Evolutionary conservation across 1,140 invertebrate species (phyloP).

Genomic region (Muscidifurax raptorellus): DNA sequence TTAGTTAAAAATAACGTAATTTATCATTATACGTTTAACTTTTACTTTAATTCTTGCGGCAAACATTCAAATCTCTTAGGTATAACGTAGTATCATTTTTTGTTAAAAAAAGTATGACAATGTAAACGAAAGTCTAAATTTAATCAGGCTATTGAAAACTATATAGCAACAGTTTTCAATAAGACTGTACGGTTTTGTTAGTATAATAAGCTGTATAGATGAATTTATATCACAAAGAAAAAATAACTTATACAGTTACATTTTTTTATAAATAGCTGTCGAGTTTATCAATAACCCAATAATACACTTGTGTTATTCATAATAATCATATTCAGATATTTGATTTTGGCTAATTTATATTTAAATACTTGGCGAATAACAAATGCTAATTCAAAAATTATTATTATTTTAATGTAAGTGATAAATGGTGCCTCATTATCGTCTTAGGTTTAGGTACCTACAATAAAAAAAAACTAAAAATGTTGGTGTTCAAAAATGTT

Average conservation of each 20-base stretch:
- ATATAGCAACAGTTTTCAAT: too few species aligned
- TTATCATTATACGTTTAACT: background rate
- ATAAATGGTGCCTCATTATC: slow-evolving; percentile 42
- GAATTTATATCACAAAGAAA: too few species aligned
- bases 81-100: too few species aligned
- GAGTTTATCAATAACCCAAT: background rate
- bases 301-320: background rate
- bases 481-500: slow-evolving; percentile 36
- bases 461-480: slow-evolving; percentile 9
- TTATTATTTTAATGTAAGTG: slow-evolving; percentile 8
- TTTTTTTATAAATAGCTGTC: background rate
- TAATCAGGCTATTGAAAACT: too few species aligned
- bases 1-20: slow-evolving; percentile 47
- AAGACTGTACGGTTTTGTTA: too few species aligned
- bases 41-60: too few species aligned
- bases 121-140: too few species aligned
- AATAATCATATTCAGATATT: background rate
- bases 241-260: too few species aligned
- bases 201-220: too few species aligned
- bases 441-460: background rate
- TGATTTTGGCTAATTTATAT: background rate
- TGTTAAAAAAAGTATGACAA: too few species aligned
- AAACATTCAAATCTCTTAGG: too few species aligned
- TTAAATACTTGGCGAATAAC: background rate
- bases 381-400: background rate